Evolutionary conservation across 2,113 vertebrate species (phyloP).

Genomic region (Haemorhous mexicanus): DNA sequence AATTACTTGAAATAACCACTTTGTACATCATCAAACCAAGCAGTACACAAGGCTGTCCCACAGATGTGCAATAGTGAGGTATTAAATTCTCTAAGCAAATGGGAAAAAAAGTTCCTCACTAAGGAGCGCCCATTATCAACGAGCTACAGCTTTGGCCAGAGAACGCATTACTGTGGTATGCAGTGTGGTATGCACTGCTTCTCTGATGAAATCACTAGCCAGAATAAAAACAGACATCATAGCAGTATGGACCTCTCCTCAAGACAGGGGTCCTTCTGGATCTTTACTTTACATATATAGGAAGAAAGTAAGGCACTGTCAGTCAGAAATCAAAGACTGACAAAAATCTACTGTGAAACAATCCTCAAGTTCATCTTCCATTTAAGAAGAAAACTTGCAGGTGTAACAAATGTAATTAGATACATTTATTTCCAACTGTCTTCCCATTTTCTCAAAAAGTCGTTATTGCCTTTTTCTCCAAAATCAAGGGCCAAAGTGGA

Average conservation of each 20-base stretch:
- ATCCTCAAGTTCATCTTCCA: background rate
- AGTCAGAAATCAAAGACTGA: background rate
- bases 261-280: background rate
- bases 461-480: background rate
- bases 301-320: background rate
- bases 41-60: background rate
- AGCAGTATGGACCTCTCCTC: background rate
- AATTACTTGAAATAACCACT: background rate
- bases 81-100: background rate
- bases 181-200: background rate
- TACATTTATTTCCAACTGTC: background rate
- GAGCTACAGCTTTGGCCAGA: background rate
- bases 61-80: fast-evolving
- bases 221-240: background rate
- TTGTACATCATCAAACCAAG: background rate
- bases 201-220: background rate
- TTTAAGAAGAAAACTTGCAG: background rate
- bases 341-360: background rate
- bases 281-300: background rate
- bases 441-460: background rate
- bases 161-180: background rate
- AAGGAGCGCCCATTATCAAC: background rate
- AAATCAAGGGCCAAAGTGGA: background rate
- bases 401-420: background rate
- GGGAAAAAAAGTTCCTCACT: background rate